Conservation (phyloP, 2,113 vertebrate species). For the Gnathonemus echidnorhynchus region DNA sequence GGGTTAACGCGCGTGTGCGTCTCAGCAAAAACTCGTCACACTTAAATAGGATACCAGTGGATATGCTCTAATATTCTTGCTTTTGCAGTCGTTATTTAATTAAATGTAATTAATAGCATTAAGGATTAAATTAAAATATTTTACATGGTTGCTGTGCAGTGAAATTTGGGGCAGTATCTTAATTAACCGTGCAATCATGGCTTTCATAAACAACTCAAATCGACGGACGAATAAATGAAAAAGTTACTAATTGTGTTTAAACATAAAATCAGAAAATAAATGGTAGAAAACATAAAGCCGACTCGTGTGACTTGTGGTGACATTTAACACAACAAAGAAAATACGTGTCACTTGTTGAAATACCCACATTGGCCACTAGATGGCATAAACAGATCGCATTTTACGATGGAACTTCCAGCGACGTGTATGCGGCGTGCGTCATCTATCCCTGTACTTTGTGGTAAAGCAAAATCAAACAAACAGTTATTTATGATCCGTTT, state of each 20-base stretch:
- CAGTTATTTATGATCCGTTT: not conserved
- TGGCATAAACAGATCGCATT: not conserved
- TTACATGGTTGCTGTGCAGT: not conserved
- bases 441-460: not conserved
- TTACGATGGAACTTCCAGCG: not conserved
- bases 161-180: not conserved
- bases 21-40: not conserved
- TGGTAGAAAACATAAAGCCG: not conserved
- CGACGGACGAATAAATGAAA: not conserved
- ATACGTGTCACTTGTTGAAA: not conserved
- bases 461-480: not conserved
- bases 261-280: not conserved
- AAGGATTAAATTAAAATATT: not conserved
- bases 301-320: not conserved
- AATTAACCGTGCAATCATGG: not conserved
- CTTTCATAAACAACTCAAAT: not conserved
- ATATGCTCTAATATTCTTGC: not conserved
- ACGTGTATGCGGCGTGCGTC: not conserved
- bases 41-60: not conserved
- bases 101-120: not conserved
- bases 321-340: not conserved
- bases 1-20: not conserved
- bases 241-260: not conserved
- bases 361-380: slow-evolving; percentile 4
- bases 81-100: not conserved